Conservation (phyloP, 2,888 invertebrate species). For the Patella caerulea region DNA sequence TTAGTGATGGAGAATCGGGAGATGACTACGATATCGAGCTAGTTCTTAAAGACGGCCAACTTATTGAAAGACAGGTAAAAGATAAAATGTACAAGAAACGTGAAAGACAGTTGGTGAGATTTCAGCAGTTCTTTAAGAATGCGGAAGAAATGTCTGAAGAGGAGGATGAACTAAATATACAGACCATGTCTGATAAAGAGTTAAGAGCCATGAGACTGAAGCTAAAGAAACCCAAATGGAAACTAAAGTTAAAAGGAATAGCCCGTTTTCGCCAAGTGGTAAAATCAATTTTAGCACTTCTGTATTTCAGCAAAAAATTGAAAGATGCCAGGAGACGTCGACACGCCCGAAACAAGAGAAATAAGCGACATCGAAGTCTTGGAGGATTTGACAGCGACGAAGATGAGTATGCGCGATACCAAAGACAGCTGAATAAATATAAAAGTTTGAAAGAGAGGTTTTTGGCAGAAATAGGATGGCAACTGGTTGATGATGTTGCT, state of each 20-base stretch:
- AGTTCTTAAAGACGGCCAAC: slow-evolving; percentile 14
- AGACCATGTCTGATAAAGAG: slow-evolving; percentile 17
- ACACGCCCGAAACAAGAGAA: background rate
- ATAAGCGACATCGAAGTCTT: background rate
- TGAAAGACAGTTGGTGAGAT: slow-evolving; percentile 14
- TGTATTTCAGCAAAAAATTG: slow-evolving; percentile 10
- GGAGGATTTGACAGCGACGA: background rate
- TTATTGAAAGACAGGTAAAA: slow-evolving; percentile 14
- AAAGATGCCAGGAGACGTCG: slow-evolving; percentile 4
- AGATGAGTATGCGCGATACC: background rate
- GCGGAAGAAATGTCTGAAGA: background rate
- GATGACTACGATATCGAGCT: background rate
- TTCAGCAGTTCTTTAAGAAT: slow-evolving; percentile 12
- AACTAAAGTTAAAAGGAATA: slow-evolving; percentile 9
- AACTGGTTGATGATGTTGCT: slow-evolving; percentile 14
- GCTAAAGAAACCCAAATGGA: slow-evolving; percentile 2
- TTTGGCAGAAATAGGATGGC: slow-evolving; percentile 17
- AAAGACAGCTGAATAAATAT: background rate
- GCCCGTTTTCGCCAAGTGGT: slow-evolving; percentile 18
- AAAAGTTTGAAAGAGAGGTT: slow-evolving; percentile 14
- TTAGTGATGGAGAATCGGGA: background rate
- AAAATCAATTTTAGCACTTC: slow-evolving; percentile 8
- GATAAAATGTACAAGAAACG: slow-evolving; percentile 22
- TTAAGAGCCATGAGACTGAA: slow-evolving; percentile 21
- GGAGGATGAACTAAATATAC: background rate